phyloP scores from a whole-genome alignment of 2,888 invertebrate species.

The Elegia similella region DNA sequence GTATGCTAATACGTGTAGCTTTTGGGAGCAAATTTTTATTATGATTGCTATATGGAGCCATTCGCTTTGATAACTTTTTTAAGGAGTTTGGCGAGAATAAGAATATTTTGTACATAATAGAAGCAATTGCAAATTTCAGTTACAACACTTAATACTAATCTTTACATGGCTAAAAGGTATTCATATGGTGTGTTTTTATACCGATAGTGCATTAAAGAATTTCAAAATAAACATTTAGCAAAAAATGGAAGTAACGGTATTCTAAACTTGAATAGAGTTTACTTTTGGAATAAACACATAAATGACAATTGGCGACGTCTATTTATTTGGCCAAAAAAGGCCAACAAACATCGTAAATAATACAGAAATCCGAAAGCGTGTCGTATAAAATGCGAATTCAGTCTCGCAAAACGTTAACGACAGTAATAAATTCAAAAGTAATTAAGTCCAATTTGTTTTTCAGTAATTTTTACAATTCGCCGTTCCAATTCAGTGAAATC shows the following conservation, averaged over 20 bases:
- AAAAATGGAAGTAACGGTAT: not conserved
- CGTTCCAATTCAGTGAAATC: slow-evolving; percentile 37
- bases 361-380: slow-evolving; percentile 19
- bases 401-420: slow-evolving; percentile 33
- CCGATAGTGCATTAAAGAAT: too few relatives aligned
- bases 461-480: slow-evolving; percentile 40
- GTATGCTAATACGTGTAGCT: slow-evolving; percentile 53
- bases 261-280: not conserved
- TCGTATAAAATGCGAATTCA: slow-evolving; percentile 22
- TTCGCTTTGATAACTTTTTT: slow-evolving; percentile 22
- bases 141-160: too few relatives aligned
- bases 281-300: not conserved
- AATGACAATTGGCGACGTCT: not conserved
- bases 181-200: too few relatives aligned
- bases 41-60: slow-evolving; percentile 36
- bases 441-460: slow-evolving; percentile 41
- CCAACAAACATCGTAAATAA: slow-evolving; percentile 15
- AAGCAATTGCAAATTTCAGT: not conserved
- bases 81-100: not conserved
- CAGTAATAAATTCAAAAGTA: slow-evolving; percentile 40
- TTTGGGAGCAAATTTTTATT: slow-evolving; percentile 49
- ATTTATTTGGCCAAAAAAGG: slow-evolving; percentile 11
- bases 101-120: not conserved
- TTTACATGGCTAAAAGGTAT: too few relatives aligned
- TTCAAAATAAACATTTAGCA: not conserved